Conservation (phyloP, 2,797 vertebrate species). For the Lutjanus campechanus region DNA sequence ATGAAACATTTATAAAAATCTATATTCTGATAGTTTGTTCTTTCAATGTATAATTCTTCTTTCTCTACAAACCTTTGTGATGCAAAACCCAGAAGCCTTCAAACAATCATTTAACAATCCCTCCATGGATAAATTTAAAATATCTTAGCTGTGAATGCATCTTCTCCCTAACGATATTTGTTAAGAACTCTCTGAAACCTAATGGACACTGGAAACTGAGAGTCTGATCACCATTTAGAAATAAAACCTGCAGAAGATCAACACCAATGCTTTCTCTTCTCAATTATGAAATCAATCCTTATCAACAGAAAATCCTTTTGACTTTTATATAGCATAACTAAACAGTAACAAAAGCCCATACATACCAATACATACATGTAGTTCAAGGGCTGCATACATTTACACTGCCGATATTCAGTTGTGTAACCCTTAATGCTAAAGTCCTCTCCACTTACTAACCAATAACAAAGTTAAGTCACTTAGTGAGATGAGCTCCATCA, state of each 20-base stretch:
- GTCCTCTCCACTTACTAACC: conserved; percentile 41
- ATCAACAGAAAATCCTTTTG: background rate
- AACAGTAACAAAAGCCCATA: conserved; percentile 5
- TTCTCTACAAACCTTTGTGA: conserved; percentile 19
- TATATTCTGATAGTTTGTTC: conserved; percentile 34
- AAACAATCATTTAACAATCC: background rate
- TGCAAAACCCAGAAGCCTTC: conserved; percentile 2
- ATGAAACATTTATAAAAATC: conserved; percentile 9
- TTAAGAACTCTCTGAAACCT: conserved; percentile 12
- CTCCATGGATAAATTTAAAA: background rate
- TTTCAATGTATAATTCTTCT: conserved; percentile 10
- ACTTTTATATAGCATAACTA: background rate
- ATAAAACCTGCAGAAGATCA: conserved; percentile 21
- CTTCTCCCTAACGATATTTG: conserved; percentile 9
- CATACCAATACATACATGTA: conserved; percentile 1
- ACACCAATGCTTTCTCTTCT: conserved; percentile 12
- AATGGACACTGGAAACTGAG: background rate
- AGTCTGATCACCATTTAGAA: conserved; percentile 6
- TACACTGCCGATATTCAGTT: conserved; percentile 24
- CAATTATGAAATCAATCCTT: background rate
- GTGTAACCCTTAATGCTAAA: conserved; percentile 3
- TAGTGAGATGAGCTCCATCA: conserved; percentile 36
- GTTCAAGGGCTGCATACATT: background rate
- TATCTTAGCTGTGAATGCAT: background rate
- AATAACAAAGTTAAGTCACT: conserved; percentile 36